Base-by-base conservation (phyloP, 2,888 invertebrate genomes). In the Amaurobius ferox region DNA sequence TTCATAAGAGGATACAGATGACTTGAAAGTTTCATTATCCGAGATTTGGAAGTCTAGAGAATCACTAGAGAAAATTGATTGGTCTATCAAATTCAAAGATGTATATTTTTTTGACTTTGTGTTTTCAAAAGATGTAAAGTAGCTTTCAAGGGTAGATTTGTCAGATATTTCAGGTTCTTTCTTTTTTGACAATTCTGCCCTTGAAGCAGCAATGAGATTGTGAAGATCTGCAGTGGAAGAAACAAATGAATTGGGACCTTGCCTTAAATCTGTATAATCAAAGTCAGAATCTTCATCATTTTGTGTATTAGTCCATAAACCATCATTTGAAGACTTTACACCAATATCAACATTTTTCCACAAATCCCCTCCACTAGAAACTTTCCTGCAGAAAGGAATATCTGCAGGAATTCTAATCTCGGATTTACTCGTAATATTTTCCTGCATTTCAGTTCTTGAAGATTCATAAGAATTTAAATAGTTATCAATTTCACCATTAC, bases 51-150 rank as follows among this genome's bases (percentile, higher is more conserved):
- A 23, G 11, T 55, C 55, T 6, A 23, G 2, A 19, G 44, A 39
- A 23, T n/a, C 30, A 2, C 23, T 13, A 6, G 71, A 66, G 2
- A 16, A 19, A 26, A 68, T 19, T 7, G 73, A 67, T 23, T 35
- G 6, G 16, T 76, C n/a, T n/a, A 16, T 30, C 26, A 19, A 1
- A 39, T 66, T 39, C 7, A 30, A 19, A 26, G 61, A 28, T 1
- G 30, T 26, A 1, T 7, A 67, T 35, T 55, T 62, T 39, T 28
- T 30, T 9, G 74, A 23, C 29, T 61, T 74, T 16, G 30, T 70
- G 30, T 79, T 79, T 48, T 86, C 86, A 66, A 86, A 86, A n/a
- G 86, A 86, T 19, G 79, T 79, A 19, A 86, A 86, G 67, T 86
- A 86, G 71, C 55, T 76, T 79, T 86, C 86, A 2, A 86, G 74